Percentiles rank a stretch among this genome's conserved stretches.
Evolutionary conservation across 2,888 invertebrate genomes (phyloP).

Genomic region (Agonopterix heracliana): DNA sequence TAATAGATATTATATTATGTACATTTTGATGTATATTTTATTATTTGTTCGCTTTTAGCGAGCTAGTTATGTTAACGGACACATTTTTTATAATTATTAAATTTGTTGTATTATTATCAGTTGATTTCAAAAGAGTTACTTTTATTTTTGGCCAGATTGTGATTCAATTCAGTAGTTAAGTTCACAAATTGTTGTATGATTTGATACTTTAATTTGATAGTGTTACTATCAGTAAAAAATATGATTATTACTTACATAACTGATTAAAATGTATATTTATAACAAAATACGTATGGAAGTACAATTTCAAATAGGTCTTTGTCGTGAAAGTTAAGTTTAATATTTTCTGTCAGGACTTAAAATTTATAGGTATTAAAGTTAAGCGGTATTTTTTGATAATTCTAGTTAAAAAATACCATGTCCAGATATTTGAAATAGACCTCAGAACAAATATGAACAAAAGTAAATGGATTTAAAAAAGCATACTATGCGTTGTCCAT

Average conservation of each 20-base stretch:
- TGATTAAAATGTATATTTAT: constrained; percentile 49
- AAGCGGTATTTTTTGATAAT: constrained; percentile 65
- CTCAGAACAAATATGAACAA: constrained; percentile 32
- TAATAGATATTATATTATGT: constrained; percentile 74
- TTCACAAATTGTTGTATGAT: constrained; percentile 52
- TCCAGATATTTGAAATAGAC: constrained; percentile 53
- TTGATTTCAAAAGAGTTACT: constrained; percentile 57
- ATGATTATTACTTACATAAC: constrained; percentile 43
- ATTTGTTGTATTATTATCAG: constrained; percentile 69
- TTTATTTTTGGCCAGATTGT: constrained; percentile 53
- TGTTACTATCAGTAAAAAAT: constrained; percentile 39
- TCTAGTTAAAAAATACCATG: constrained; percentile 56
- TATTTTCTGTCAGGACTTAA: constrained; percentile 46
- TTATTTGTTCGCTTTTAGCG: constrained; percentile 66
- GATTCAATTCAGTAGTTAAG: constrained; percentile 53
- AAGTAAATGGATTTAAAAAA: constrained; percentile 33
- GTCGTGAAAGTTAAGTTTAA: constrained; percentile 50
- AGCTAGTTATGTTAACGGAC: constrained; percentile 67
- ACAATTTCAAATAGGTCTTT: constrained; percentile 67
- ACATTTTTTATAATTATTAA: constrained; percentile 68
- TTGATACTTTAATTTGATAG: constrained; percentile 41
- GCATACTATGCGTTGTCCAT: constrained; percentile 39
- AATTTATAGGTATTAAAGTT: constrained; percentile 42
- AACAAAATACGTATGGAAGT: constrained; percentile 76
- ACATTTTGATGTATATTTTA: constrained; percentile 76